phyloP scores from a whole-genome alignment of 2,888 invertebrate genomes.

The Diarsia dahlii region DNA sequence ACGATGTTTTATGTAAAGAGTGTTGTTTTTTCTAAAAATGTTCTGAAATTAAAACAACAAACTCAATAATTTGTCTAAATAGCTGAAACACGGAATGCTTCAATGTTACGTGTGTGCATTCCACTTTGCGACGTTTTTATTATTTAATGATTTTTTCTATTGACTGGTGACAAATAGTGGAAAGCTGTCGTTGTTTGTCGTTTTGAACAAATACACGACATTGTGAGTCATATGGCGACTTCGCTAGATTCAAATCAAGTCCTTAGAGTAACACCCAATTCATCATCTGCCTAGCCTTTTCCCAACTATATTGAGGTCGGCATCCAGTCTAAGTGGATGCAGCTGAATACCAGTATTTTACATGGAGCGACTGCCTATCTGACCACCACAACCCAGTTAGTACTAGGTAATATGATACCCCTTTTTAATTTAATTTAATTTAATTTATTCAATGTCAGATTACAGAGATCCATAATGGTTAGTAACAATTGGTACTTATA shows the following conservation, averaged over 20 bases:
- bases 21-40: background rate
- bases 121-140: conserved; percentile 21
- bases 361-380: no score
- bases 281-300: background rate
- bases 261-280: background rate
- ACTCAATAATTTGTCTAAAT: conserved; percentile 4
- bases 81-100: conserved; percentile 34
- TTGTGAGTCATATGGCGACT: conserved; percentile 1
- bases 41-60: conserved; percentile 18
- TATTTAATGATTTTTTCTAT: conserved; percentile 19
- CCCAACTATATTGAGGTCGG: background rate
- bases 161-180: conserved; percentile 14
- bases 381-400: no score
- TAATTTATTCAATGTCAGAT: no score
- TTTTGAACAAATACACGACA: background rate
- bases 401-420: no score
- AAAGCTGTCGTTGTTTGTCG: conserved; percentile 10
- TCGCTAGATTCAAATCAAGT: background rate
- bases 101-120: conserved; percentile 22
- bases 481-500: no score
- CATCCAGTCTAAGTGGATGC: background rate
- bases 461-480: no score
- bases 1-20: background rate
- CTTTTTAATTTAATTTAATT: no score
- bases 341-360: no score